phyloP scores from a whole-genome alignment of 1,140 invertebrate species.

The Grapholita molesta region DNA sequence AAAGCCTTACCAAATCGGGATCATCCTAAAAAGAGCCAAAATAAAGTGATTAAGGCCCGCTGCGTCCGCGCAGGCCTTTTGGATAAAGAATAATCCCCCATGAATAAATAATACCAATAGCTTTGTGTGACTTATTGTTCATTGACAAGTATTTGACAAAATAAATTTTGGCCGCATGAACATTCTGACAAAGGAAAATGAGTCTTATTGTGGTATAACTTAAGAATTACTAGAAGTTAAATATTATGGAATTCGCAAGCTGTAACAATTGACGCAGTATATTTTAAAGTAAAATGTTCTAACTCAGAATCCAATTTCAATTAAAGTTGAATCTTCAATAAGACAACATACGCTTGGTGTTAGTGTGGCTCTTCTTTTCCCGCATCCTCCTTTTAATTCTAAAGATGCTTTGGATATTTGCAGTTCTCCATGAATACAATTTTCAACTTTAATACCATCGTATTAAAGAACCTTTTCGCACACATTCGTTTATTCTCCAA shows the following conservation, averaged over 20 bases:
- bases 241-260: neutral
- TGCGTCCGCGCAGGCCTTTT: slow-evolving; percentile 50
- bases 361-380: neutral
- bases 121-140: slow-evolving; percentile 66
- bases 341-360: neutral
- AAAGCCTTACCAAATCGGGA: slow-evolving; percentile 50
- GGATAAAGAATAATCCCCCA: slow-evolving; percentile 64
- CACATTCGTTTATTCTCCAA: slow-evolving; percentile 7
- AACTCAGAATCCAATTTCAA: neutral
- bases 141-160: slow-evolving; percentile 53
- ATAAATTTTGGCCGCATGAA: slow-evolving; percentile 22
- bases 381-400: neutral
- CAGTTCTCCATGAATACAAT: slow-evolving; percentile 1
- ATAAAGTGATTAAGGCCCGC: slow-evolving; percentile 53
- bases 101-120: slow-evolving; percentile 65
- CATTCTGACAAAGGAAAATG: neutral
- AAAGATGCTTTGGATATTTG: neutral
- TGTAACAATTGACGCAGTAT: neutral
- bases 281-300: neutral
- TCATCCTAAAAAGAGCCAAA: slow-evolving; percentile 53
- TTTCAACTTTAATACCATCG: neutral
- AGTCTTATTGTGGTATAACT: neutral
- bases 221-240: neutral
- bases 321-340: neutral
- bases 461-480: neutral